Evolutionary conservation across 1,140 invertebrate species (phyloP).

Genomic region (Vanessa tameamea): DNA sequence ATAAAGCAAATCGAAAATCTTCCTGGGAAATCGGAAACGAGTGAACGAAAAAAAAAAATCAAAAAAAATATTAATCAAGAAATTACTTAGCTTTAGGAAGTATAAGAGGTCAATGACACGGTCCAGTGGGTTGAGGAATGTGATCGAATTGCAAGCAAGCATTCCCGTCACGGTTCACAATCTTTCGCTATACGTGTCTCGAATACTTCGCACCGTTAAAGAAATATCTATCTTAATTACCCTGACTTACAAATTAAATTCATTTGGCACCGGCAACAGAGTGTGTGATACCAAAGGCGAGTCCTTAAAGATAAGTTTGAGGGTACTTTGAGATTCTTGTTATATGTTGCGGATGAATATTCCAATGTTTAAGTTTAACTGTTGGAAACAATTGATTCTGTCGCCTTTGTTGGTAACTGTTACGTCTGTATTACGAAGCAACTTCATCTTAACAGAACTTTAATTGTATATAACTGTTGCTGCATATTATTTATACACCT

Average conservation of each 20-base stretch:
- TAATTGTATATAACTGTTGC: not conserved
- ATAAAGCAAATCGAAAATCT: too few relatives aligned
- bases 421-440: not conserved
- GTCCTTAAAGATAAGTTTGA: constrained; percentile 10
- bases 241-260: constrained; percentile 5
- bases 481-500: not conserved
- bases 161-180: constrained; percentile 32
- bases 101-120: constrained; percentile 1
- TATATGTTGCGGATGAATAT: constrained; percentile 26
- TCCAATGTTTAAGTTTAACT: constrained; percentile 28
- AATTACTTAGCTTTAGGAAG: not conserved
- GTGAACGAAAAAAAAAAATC: not conserved
- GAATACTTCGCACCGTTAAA: constrained; percentile 28
- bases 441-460: not conserved
- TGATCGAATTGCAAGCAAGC: constrained; percentile 42
- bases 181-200: constrained; percentile 37
- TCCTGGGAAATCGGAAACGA: too few relatives aligned
- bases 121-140: constrained; percentile 19
- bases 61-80: not conserved
- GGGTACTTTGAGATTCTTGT: constrained; percentile 15
- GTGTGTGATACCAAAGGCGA: constrained; percentile 12
- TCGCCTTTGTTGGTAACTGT: constrained; percentile 20
- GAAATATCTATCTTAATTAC: constrained; percentile 23
- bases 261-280: not conserved
- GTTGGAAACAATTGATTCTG: constrained; percentile 28